phyloP scores from a whole-genome alignment of 2,888 invertebrate genomes.

The Eulithis prunata region DNA sequence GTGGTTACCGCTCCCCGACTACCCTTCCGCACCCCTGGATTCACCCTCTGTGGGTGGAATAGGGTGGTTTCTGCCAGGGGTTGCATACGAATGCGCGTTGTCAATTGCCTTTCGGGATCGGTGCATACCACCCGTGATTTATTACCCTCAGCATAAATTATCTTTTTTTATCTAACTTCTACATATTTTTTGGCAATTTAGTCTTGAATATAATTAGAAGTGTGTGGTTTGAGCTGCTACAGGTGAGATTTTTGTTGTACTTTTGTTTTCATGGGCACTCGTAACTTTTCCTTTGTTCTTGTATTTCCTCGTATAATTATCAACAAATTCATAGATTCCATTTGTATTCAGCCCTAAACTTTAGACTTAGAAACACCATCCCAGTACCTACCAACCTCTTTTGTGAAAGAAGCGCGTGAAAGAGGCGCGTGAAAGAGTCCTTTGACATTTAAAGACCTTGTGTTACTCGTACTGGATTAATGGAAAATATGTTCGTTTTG shows the following conservation, averaged over 20 bases:
- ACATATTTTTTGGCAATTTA: constrained; percentile 13
- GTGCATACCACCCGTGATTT: constrained; percentile 34
- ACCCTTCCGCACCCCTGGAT: constrained; percentile 24
- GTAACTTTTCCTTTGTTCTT: background rate
- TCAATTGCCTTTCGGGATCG: constrained; percentile 30
- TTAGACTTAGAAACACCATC: background rate
- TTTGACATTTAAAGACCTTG: background rate
- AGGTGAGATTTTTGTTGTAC: background rate
- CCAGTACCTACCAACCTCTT: background rate
- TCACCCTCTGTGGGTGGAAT: constrained; percentile 14
- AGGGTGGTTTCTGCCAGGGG: constrained; percentile 11
- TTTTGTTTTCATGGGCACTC: too few species aligned
- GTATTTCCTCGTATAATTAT: too few species aligned
- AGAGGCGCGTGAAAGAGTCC: background rate
- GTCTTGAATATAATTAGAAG: constrained; percentile 6
- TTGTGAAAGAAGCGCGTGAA: background rate
- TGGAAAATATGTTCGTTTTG: too few species aligned
- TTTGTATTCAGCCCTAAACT: too few species aligned
- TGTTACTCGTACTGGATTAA: too few species aligned
- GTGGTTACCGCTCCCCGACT: constrained; percentile 27
- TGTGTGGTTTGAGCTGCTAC: constrained; percentile 7
- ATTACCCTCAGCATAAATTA: constrained; percentile 23
- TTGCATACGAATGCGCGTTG: constrained; percentile 34
- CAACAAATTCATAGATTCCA: too few species aligned
- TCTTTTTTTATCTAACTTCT: constrained; percentile 4